Conservation (phyloP, 2,888 invertebrate species). For the Philhelius pedissequus region DNA sequence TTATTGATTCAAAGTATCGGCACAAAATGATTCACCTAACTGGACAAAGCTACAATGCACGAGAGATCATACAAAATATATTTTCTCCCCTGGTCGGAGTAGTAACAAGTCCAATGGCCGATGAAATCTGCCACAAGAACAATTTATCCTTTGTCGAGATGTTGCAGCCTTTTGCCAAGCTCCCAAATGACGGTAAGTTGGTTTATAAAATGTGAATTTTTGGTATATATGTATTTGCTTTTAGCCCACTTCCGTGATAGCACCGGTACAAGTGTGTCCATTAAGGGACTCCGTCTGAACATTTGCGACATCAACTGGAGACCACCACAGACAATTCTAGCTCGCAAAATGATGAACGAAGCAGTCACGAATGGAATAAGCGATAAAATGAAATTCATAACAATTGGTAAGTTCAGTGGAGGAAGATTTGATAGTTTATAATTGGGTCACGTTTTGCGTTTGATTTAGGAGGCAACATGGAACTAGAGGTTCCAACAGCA, state of each 20-base stretch:
- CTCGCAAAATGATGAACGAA: slow-evolving; percentile 91
- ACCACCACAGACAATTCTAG: slow-evolving; percentile 89
- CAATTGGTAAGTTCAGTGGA: slow-evolving; percentile 79
- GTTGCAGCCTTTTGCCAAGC: slow-evolving; percentile 91
- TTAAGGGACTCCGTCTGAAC: slow-evolving; percentile 88
- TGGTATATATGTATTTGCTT: slow-evolving; percentile 25
- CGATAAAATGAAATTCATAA: slow-evolving; percentile 81
- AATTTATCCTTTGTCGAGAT: slow-evolving; percentile 94
- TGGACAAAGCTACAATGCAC: slow-evolving; percentile 84
- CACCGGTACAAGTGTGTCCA: slow-evolving; percentile 85
- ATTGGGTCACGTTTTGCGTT: background rate
- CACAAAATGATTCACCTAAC: slow-evolving; percentile 78
- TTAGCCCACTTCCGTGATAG: slow-evolving; percentile 92
- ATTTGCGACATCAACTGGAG: slow-evolving; percentile 90
- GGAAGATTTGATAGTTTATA: background rate
- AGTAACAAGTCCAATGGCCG: slow-evolving; percentile 89
- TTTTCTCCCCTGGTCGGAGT: slow-evolving; percentile 95
- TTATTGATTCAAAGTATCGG: background rate
- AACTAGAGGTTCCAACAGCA: slow-evolving; percentile 85
- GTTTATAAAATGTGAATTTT: background rate
- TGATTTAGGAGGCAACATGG: slow-evolving; percentile 78
- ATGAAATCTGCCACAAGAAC: slow-evolving; percentile 92
- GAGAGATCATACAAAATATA: slow-evolving; percentile 93
- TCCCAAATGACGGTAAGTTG: slow-evolving; percentile 85
- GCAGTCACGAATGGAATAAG: slow-evolving; percentile 84